Conservation (phyloP, 2,888 invertebrate species). For the Sarcophaga variegata region DNA sequence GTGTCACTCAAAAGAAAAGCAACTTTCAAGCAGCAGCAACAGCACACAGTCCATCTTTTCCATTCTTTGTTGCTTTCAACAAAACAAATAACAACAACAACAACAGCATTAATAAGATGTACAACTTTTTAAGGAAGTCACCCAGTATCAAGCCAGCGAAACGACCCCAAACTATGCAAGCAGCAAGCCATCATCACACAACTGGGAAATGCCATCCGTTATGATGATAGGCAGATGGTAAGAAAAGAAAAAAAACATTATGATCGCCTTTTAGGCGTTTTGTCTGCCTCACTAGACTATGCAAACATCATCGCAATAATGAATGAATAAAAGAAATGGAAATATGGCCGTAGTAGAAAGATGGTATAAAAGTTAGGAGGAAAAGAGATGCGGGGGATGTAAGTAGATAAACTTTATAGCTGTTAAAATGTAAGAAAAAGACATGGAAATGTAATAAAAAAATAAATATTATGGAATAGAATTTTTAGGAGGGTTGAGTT, state of each 20-base stretch:
- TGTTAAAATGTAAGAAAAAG: too few species aligned
- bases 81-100: constrained; percentile 15
- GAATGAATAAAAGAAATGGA: too few species aligned
- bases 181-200: too few species aligned
- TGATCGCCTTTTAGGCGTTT: constrained; percentile 62
- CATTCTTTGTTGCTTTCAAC: not conserved
- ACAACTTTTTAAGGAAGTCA: not conserved
- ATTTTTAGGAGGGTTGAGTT: too few species aligned
- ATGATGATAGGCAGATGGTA: not conserved
- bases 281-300: constrained; percentile 58
- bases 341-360: too few species aligned
- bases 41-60: not conserved
- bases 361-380: too few species aligned
- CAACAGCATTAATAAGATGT: constrained; percentile 5
- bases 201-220: not conserved
- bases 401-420: too few species aligned
- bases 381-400: too few species aligned
- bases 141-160: not conserved
- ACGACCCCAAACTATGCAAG: not conserved
- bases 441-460: too few species aligned
- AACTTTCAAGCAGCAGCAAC: not conserved
- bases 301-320: not conserved
- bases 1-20: constrained; percentile 64
- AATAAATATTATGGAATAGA: too few species aligned
- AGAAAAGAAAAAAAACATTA: constrained; percentile 24